Base-by-base conservation (phyloP, 2,888 invertebrate genomes). In the Chrysolina americana region DNA sequence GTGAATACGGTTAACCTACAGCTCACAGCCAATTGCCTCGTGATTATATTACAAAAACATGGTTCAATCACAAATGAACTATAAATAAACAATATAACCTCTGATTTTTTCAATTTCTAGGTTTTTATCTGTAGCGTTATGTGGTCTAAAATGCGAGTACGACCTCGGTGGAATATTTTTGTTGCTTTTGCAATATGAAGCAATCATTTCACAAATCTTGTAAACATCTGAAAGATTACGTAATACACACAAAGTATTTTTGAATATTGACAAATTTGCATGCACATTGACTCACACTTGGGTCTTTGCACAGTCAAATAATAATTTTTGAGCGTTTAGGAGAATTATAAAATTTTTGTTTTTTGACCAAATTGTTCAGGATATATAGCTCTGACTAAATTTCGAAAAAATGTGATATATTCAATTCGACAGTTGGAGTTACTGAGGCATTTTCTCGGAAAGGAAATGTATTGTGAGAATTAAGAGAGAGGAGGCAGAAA, bases 61-160 rank as follows among this genome's bases (percentile, higher is more conserved):
- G 19, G 23, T 53, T 53, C 53, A 53, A 13, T 21, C 5, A 53
- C 53, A 53, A 53, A 21, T 53, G 13, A 53, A 53, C 53, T 53
- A 19, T 53, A 53, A 53, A 53, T 53, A 13, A 17, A 0, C 2
- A 53, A 53, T 19, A 11, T 21, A 23, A 53, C 21, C 53, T 53
- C 19, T 21, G 21, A 21, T 23, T 53, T 53, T 21, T 53, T 0
- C 13, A 21, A 53, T 53, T 13, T 17, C 48, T 17, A 48, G 48
- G n/a, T n/a, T 48, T 48, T 17, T 48, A 17, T 48, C 17, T 17
- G 17, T 17, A 17, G 6, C 13, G 11, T 10, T 13, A 36, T 36
- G 28, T 53, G 17, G 13, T 13, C 0, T 11, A 5, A 21, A 53
- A 6, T 21, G 13, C 21, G 21, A 17, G 53, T 53, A 53, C 11